Base-by-base conservation (phyloP, 1,140 invertebrate genomes). In the Solen grandis region DNA sequence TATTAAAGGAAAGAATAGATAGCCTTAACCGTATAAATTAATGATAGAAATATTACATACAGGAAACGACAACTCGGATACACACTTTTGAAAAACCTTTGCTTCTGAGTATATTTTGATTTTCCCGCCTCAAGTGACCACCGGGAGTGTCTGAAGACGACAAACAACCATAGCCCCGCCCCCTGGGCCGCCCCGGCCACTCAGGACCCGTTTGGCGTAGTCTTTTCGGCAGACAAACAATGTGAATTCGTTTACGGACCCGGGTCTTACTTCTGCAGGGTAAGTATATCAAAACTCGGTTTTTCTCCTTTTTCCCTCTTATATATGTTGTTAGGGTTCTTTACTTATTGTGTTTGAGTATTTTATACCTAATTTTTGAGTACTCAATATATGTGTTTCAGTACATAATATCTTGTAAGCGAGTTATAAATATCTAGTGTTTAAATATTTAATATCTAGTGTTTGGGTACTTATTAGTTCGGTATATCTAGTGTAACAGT, bases 211-310 rank as follows among this genome's bases (percentile, higher is more conserved):
- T 80, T 54, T 25, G 77, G 77, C 19, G 68, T 72, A 25, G 55
- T 62, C 25, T 80, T 72, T 35, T 50, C 55, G 8, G 35, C 22
- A 10, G 77, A 80, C 50, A n/a, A 80, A 50, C 77, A 80, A 62
- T 80, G 77, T 22, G 38, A 55, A 25, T 55, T 80, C 14, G 31
- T 52, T 27, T 80, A 80, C 31, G 77, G 77, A 0, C 27, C 55
- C 13, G 31, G 38, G 13, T 80, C 77, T 8, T 80, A 80, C 41
- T 31, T 80, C 10, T 80, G 77, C 41, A 59, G 66, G 46, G 77
- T 80, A 65, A 38, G 50, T n/a, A n/a, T n/a, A n/a, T n/a, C n/a
- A n/a, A n/a, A n/a, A n/a, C n/a, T n/a, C n/a, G n/a, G n/a, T n/a
- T n/a, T n/a, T n/a, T n/a, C n/a, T n/a, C n/a, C n/a, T n/a, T n/a